Evolutionary conservation across 2,113 vertebrate genomes (phyloP).

Genomic region (Tetrao urogallus): DNA sequence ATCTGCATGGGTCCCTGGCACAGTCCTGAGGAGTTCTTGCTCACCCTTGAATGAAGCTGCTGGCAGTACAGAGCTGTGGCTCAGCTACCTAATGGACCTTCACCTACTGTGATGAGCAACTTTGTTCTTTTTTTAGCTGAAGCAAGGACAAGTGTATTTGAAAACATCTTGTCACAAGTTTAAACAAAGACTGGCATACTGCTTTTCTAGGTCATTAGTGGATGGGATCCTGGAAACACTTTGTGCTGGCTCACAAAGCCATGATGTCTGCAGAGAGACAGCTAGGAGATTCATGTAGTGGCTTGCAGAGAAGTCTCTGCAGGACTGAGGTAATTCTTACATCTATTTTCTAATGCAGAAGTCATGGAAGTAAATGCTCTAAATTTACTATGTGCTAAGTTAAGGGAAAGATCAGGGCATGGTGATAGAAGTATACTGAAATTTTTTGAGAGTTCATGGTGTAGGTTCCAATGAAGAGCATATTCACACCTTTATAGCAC

Average conservation of each 20-base stretch:
- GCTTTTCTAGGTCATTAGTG: conserved; percentile 36
- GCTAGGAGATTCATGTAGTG: neutral
- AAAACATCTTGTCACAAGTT: conserved; percentile 9
- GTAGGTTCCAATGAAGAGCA: neutral
- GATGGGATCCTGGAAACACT: neutral
- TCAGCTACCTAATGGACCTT: neutral
- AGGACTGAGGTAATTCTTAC: neutral
- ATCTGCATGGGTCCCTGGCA: neutral
- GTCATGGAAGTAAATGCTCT: neutral
- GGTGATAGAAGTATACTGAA: neutral
- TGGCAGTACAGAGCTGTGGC: neutral
- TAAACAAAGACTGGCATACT: neutral
- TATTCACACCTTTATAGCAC: neutral
- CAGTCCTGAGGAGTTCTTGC: neutral
- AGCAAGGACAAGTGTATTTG: neutral
- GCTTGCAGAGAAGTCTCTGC: conserved; percentile 22
- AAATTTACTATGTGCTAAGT: neutral
- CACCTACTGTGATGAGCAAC: conserved; percentile 48
- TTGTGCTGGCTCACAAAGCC: conserved; percentile 36
- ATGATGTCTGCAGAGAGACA: conserved; percentile 21
- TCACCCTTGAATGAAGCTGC: neutral
- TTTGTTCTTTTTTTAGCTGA: neutral
- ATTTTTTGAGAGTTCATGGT: neutral
- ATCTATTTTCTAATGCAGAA: conserved; percentile 35
- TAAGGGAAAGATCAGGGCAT: neutral